Percentiles rank a stretch among this genome's conserved stretches.
phyloP scores from a whole-genome alignment of 2,113 vertebrate species.

The Crotalus helleri region DNA sequence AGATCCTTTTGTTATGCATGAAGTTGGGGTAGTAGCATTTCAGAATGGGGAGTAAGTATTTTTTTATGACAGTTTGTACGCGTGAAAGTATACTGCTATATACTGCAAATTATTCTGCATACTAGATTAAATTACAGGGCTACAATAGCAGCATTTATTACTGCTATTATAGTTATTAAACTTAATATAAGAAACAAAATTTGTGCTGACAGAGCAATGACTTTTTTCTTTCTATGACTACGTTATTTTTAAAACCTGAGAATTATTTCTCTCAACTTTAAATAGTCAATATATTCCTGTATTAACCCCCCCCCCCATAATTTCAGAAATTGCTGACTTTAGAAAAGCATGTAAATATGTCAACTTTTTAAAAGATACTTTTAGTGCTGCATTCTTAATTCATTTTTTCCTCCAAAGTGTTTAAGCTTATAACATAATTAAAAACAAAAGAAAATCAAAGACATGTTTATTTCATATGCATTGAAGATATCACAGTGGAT shows the following conservation, averaged over 20 bases:
- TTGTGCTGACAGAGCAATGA: background rate
- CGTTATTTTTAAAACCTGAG: background rate
- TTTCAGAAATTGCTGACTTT: background rate
- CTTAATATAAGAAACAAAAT: background rate
- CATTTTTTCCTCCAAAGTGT: background rate
- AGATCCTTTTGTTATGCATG: slow-evolving; percentile 97
- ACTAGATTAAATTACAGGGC: background rate
- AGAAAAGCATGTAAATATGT: background rate
- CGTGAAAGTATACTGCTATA: background rate
- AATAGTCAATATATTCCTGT: background rate
- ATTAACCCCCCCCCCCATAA: background rate
- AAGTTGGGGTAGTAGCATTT: slow-evolving; percentile 97
- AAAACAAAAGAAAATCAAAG: background rate
- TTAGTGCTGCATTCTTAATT: background rate
- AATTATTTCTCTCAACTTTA: background rate
- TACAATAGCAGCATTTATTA: background rate
- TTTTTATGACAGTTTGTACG: slow-evolving; percentile 4
- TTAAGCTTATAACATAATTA: background rate
- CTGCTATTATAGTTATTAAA: background rate
- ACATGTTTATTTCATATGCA: background rate
- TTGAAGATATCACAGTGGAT: background rate
- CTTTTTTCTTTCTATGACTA: background rate
- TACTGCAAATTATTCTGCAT: background rate
- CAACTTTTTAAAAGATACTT: background rate
- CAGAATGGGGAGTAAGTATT: slow-evolving; percentile 96